Conservation (phyloP, 2,797 vertebrate genomes). For the Crenichthys baileyi region DNA sequence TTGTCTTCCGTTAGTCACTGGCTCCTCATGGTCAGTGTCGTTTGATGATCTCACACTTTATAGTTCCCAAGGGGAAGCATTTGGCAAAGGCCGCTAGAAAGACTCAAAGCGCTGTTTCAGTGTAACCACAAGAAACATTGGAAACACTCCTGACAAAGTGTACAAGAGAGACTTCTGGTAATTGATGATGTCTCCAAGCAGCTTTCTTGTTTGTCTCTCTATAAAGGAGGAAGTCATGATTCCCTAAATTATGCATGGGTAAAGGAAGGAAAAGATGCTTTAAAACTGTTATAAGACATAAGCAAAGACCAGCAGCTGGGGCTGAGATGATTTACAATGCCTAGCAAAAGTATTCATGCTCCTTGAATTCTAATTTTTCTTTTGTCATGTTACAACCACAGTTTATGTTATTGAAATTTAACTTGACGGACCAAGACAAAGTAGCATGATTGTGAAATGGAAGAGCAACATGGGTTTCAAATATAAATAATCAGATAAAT, state of each 20-base stretch:
- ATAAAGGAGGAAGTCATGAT: slow-evolving; percentile 72
- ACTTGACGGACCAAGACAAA: not conserved
- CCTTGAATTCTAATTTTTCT: not conserved
- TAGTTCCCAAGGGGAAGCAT: slow-evolving; percentile 56
- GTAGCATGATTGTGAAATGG: not conserved
- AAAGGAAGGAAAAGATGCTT: slow-evolving; percentile 78
- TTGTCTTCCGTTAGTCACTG: slow-evolving; percentile 43
- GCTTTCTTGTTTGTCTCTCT: slow-evolving; percentile 71
- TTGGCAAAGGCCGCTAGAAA: slow-evolving; percentile 62
- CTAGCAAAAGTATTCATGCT: slow-evolving; percentile 22
- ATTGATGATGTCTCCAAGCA: slow-evolving; percentile 82
- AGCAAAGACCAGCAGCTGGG: slow-evolving; percentile 66
- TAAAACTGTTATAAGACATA: slow-evolving; percentile 79
- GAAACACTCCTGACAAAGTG: slow-evolving; percentile 62
- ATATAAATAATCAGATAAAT: slow-evolving; percentile 17
- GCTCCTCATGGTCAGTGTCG: slow-evolving; percentile 60
- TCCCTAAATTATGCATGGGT: slow-evolving; percentile 84
- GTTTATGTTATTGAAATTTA: not conserved
- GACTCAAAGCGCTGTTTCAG: slow-evolving; percentile 52
- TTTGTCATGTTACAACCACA: too few relatives aligned
- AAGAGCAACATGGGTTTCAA: not conserved
- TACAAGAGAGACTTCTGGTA: slow-evolving; percentile 70
- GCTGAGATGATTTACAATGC: slow-evolving; percentile 54
- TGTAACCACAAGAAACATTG: slow-evolving; percentile 56
- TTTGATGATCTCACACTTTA: slow-evolving; percentile 67